phyloP scores from a whole-genome alignment of 2,888 invertebrate species.

The Agriopis leucophaearia region DNA sequence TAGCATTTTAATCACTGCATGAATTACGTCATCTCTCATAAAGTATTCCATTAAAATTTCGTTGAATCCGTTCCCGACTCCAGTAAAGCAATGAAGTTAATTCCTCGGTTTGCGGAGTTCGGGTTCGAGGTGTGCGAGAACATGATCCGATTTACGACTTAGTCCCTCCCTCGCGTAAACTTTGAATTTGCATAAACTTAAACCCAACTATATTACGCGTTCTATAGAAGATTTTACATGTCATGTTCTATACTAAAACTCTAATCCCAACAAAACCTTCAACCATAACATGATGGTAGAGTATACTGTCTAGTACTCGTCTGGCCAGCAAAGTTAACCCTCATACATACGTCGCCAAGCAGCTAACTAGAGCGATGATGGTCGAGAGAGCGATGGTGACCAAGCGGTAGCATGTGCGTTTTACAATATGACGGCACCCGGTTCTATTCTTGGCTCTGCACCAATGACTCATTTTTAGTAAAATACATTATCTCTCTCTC shows the following conservation, averaged over 20 bases:
- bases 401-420: too few species aligned
- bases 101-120: constrained; percentile 53
- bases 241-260: neutral
- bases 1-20: constrained; percentile 1
- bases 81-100: constrained; percentile 54
- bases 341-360: too few species aligned
- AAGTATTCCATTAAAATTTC: constrained; percentile 53
- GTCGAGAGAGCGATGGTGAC: too few species aligned
- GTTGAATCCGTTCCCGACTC: constrained; percentile 47
- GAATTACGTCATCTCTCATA: constrained; percentile 6
- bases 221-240: neutral
- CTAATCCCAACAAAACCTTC: neutral
- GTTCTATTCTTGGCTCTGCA: too few species aligned
- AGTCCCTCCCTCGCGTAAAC: constrained; percentile 61
- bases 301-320: too few species aligned
- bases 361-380: too few species aligned
- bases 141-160: constrained; percentile 67
- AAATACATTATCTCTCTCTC: too few species aligned
- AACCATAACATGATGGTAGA: neutral
- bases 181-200: constrained; percentile 72
- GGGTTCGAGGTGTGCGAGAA: constrained; percentile 55
- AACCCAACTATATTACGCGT: constrained; percentile 47
- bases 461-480: too few species aligned
- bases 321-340: too few species aligned
- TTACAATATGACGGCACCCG: too few species aligned